A percentile compares a stretch with the other conserved stretches of the same genome.
phyloP scores from a whole-genome alignment of 2,888 invertebrate species.

The Drosophila kanekoi region DNA sequence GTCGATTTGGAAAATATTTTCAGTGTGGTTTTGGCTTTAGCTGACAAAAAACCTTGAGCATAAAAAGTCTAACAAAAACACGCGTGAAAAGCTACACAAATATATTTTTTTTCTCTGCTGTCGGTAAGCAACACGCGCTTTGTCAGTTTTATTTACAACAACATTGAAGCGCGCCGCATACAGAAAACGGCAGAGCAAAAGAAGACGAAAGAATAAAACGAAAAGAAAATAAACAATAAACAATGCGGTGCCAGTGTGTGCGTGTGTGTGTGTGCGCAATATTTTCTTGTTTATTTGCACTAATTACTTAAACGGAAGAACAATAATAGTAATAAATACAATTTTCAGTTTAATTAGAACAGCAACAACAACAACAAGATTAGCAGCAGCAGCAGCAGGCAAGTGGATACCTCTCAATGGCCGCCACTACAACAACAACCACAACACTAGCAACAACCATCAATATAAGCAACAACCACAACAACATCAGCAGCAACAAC shows the following conservation, averaged over 20 bases:
- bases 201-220: conserved; percentile 33
- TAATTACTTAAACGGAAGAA: conserved; percentile 26
- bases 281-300: conserved; percentile 36
- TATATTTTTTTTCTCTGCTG: conserved; percentile 31
- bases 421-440: conserved; percentile 77
- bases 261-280: conserved; percentile 16
- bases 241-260: conserved; percentile 28
- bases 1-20: conserved; percentile 60
- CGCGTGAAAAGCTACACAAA: conserved; percentile 64
- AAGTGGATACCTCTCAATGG: conserved; percentile 77
- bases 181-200: conserved; percentile 35
- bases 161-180: conserved; percentile 49
- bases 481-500: conserved; percentile 34
- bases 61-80: conserved; percentile 38
- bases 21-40: conserved; percentile 32
- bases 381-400: conserved; percentile 33
- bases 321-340: conserved; percentile 25
- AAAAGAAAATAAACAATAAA: conserved; percentile 56
- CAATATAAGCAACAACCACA: conserved; percentile 51
- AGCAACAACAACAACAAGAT: conserved; percentile 40
- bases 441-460: conserved; percentile 66
- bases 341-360: conserved; percentile 39
- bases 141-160: conserved; percentile 45
- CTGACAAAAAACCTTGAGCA: conserved; percentile 73
- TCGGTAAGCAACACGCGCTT: conserved; percentile 50